A percentile compares a stretch with the other conserved stretches of the same genome.
phyloP scores from a whole-genome alignment of 2,113 vertebrate species.

The Peromyscus leucopus region DNA sequence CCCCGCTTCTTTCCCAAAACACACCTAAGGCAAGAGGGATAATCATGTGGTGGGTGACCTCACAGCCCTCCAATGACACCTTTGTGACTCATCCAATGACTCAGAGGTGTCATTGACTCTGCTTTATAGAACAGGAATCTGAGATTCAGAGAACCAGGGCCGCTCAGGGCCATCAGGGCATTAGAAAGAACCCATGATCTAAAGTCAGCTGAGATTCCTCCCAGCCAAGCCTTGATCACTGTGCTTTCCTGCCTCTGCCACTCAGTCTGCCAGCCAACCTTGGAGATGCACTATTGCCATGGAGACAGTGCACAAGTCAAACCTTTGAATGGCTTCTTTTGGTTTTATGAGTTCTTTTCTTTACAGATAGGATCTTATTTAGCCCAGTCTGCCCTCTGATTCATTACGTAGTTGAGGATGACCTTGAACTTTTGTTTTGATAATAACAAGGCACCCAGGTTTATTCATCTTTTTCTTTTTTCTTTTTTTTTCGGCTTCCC shows the following conservation, averaged over 20 bases:
- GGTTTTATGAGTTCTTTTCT: background rate
- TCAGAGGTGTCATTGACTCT: rapidly evolving
- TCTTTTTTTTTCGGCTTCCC: no score
- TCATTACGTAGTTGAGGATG: background rate
- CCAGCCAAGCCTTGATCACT: rapidly evolving
- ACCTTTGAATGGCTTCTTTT: background rate
- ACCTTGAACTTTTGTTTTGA: background rate
- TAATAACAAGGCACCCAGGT: no score
- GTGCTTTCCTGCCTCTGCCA: background rate
- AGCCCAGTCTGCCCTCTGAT: background rate
- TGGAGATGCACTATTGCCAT: rapidly evolving
- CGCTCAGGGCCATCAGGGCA: background rate
- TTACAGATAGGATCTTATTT: background rate
- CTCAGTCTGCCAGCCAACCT: rapidly evolving
- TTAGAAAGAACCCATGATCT: no score
- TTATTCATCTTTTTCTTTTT: no score
- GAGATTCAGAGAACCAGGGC: background rate
- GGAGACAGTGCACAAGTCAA: rapidly evolving
- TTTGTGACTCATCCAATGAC: no score
- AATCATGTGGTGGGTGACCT: rapidly evolving
- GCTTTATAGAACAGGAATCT: background rate
- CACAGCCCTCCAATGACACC: no score
- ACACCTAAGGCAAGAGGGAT: rapidly evolving
- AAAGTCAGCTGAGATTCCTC: background rate
- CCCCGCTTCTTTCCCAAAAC: no score